Evolutionary conservation across 2,113 vertebrate species (phyloP), one percentile per base, ranked within the genome.

Genomic region (Globicephala melas): DNA sequence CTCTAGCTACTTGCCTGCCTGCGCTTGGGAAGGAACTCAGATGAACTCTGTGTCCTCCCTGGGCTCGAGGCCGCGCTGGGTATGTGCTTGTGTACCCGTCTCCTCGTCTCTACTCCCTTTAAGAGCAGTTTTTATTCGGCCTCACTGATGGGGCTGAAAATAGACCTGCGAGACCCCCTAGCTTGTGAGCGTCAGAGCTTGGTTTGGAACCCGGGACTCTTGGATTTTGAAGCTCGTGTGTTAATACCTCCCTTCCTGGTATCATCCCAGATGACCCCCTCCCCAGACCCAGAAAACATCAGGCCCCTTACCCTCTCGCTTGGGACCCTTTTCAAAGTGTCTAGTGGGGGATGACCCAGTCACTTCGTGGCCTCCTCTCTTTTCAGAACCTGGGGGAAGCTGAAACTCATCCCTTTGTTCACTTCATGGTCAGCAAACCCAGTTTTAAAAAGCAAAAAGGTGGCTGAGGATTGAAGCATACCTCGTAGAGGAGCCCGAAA

Each of bases 21-120:
- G 26, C 36, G n/a, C 44, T 76, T 76, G 53, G 47, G 20, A 47
- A 84, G 85, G 70, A 47, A 41, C 28, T 68, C 21, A 18, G 62
- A 28, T 36, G 38, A 41, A 55, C 23, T 79, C 9, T 82, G 0
- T 0, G 0, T 44, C 38, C 4, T 0, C 28, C 53, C 58, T 5
- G 21, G 33, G 55, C 70, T 38, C 6, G 21, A 76, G 10, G 4
- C 67, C 25, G 3, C 65, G 21, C 76, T 23, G 6, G 18, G 31
- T 20, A 20, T 73, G 17, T 73, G 9, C 47, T 53, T 60, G 21
- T 18, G 36, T 2, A 0, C 10, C 60, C 6, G 28, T 58, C 36
- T 7, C 73, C 47, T 68, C 28, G 10, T n/a, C 63, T 41, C 47
- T 50, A 15, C 20, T 28, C 63, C 33, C 38, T 41, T 23, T 12